These are phyloP conservation scores for Pediacus dermestoides DNA, from an alignment of 2,888 invertebrate genomes.

Conservation along the genomic window DNA sequence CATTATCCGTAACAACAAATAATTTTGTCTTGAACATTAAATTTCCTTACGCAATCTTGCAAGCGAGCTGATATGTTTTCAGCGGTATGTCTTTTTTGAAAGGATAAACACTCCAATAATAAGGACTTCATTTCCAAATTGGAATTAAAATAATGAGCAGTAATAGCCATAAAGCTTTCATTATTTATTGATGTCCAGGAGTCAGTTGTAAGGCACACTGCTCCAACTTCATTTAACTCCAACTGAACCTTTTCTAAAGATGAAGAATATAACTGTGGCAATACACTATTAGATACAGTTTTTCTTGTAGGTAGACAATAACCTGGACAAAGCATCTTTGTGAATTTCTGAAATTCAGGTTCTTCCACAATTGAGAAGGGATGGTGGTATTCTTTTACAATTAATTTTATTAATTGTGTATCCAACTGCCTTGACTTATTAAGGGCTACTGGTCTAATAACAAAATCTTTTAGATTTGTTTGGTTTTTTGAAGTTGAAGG, in stretches of 20 bases:
- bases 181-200: conserved; percentile 34
- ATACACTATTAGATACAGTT: conserved; percentile 26
- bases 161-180: conserved; percentile 32
- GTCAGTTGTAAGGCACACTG: conserved; percentile 33
- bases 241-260: conserved; percentile 19
- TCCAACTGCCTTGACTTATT: conserved; percentile 8
- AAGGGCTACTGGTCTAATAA: conserved; percentile 5
- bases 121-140: conserved; percentile 20
- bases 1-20: conserved; percentile 33
- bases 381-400: conserved; percentile 11
- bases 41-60: conserved; percentile 16
- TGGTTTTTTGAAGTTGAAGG: background rate
- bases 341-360: conserved; percentile 28
- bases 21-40: conserved; percentile 28
- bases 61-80: conserved; percentile 18
- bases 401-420: conserved; percentile 9
- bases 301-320: conserved; percentile 30
- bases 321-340: conserved; percentile 26
- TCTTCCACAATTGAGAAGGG: conserved; percentile 30
- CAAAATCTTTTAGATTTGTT: conserved; percentile 9
- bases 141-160: conserved; percentile 30
- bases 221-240: conserved; percentile 18
- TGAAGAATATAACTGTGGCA: conserved; percentile 26
- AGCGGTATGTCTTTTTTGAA: conserved; percentile 24
- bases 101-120: conserved; percentile 25